Evolutionary conservation across 2,888 invertebrate genomes (phyloP), one percentile per base, ranked within the genome.

Genomic region (Cephus runcator): DNA sequence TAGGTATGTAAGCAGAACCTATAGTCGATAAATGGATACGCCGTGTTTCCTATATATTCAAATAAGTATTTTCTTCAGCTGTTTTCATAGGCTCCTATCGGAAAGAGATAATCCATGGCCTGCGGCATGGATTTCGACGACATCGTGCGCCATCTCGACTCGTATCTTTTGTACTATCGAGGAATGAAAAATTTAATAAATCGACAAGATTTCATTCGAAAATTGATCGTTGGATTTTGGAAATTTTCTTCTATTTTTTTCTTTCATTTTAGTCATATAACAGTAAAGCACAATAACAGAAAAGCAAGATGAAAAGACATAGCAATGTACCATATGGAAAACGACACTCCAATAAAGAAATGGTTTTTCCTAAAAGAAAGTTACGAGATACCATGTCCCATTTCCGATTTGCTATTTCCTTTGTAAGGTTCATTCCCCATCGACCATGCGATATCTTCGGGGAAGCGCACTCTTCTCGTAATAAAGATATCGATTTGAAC

Each of bases 401-500:
- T 56, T 56, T 56, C 56, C 23, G 56, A 56, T 23, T 56, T 56
- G 9, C 9, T 23, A 56, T 56, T 56, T 56, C 56, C 56, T 56
- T 56, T 56, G 56, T 23, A 56, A 56, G 56, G 56, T 56, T 56
- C 9, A 56, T 56, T 23, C 56, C 23, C 56, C 56, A 56, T 56
- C 56, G 56, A 56, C 56, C 56, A 56, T 56, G 23, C 56, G 23
- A 56, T 56, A 56, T 23, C 56, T 56, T 56, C 56, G 56, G 23
- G 56, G 56, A 56, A 23, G 56, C 56, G 23, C 56, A 56, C 56
- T 12, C 76, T 80, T 75, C 80, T 81, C 76, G 81, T 82, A 84
- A 86, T 84, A 82, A 86, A 85, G 85, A 84, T 86, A 88, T 88
- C 86, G 88, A 88, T 85, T 86, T 82, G 77, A 78, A 77, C 78